phyloP scores from a whole-genome alignment of 2,113 vertebrate genomes.

The Microcebus lehilahytsara region DNA sequence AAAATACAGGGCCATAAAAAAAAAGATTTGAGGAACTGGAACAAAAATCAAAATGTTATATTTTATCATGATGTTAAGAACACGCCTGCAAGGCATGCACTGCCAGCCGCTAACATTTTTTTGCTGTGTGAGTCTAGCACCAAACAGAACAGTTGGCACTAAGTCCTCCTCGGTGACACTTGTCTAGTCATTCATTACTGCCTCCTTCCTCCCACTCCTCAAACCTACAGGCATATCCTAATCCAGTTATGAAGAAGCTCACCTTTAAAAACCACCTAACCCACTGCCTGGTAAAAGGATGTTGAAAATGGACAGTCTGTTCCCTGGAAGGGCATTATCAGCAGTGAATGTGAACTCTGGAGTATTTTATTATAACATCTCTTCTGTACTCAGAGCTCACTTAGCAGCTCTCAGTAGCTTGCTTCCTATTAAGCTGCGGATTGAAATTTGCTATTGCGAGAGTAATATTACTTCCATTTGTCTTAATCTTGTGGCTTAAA shows the following conservation, averaged over 20 bases:
- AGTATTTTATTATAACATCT: not conserved
- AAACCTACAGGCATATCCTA: not conserved
- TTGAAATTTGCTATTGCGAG: not conserved
- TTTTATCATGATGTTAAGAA: slow-evolving; percentile 25
- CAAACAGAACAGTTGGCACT: not conserved
- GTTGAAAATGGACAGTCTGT: not conserved
- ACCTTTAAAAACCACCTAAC: not conserved
- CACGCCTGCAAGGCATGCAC: not conserved
- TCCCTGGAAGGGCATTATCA: not conserved
- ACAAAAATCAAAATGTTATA: slow-evolving; percentile 37
- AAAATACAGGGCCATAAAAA: not conserved
- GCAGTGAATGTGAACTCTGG: not conserved
- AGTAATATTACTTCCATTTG: not conserved
- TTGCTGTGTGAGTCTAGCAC: not conserved
- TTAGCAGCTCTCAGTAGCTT: not conserved
- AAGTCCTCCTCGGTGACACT: not conserved
- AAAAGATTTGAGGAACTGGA: slow-evolving; percentile 17
- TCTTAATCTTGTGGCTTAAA: not conserved
- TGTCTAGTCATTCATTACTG: not conserved
- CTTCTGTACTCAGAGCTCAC: not conserved
- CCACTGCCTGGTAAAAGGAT: not conserved
- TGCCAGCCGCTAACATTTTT: not conserved
- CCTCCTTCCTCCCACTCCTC: not conserved
- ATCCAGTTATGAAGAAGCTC: not conserved
- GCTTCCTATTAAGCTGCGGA: not conserved